Base-by-base conservation (phyloP, 2,797 vertebrate genomes). In the Macrochelys suwanniensis region DNA sequence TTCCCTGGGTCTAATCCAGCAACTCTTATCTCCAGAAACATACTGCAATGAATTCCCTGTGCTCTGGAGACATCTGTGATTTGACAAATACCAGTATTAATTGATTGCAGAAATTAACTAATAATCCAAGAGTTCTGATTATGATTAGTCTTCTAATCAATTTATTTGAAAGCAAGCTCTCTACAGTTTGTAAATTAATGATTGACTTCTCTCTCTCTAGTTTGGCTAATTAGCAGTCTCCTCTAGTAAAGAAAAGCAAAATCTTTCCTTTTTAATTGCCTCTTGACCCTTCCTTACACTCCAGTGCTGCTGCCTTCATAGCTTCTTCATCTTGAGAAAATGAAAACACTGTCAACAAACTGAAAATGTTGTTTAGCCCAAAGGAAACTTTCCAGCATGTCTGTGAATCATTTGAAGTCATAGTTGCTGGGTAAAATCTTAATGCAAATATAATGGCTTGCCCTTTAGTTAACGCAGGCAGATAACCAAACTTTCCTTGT, bases 101-200 rank as follows among this genome's bases (percentile, higher is more conserved):
- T 98, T 98, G 97, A 98, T 98, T 98, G 92, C 56, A 71, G 95
- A 96, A 98, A 98, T 97, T 97, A 97, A 90, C 96, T 76, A 88
- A 96, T 98, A 97, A 97, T 97, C 97, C 87, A 71, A 89, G 94
- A 93, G 89, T 94, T 97, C 95, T 96, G 97, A 97, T 98, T 96
- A 94, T 93, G 94, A 97, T 97, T 97, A 86, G 83, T 37, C 92
- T 93, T 59, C 85, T 97, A 98, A 98, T 98, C 98, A 98, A 98
- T 98, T 97, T 96, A 94, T 93, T 97, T 96, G 96, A 98, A 96
- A 97, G 93, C 91, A 97, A 94, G 96, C 95, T 92, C 95, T 96
- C 93, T 89, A 84, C 77, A 85, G 96, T 97, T 97, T 94, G 77
- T 92, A 92, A 97, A 97, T 97, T 96, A 96, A 92, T 79, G 90